A percentile compares a stretch with the other conserved stretches of the same genome.
These are phyloP conservation scores for Notolabrus celidotus DNA, from an alignment of 2,797 vertebrate genomes.

Conservation along the genomic window DNA sequence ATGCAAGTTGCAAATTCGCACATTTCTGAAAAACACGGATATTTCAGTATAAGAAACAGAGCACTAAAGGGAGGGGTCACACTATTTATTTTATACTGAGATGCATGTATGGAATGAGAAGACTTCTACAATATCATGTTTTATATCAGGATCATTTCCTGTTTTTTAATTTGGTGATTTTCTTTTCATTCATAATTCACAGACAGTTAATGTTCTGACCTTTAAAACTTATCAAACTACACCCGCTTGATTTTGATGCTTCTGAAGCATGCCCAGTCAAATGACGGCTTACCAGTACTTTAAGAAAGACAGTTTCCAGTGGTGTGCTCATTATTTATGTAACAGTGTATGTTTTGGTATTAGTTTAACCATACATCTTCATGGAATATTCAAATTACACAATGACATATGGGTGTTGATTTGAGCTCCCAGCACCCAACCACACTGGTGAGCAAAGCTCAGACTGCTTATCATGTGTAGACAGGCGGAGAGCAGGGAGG, in stretches of 20 bases:
- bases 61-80: not conserved
- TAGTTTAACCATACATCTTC: not conserved
- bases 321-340: not conserved
- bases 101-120: not conserved
- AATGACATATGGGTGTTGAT: conserved; percentile 15
- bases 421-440: conserved; percentile 10
- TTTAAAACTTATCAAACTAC: too few species aligned
- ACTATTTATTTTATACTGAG: too few species aligned
- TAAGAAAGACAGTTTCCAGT: not conserved
- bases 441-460: conserved; percentile 8
- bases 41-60: conserved; percentile 12
- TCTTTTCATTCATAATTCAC: too few species aligned
- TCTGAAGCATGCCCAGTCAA: conserved; percentile 2
- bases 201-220: too few species aligned
- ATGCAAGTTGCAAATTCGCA: conserved; percentile 38
- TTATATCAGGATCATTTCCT: too few species aligned
- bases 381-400: conserved; percentile 22
- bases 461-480: conserved; percentile 47
- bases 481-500: conserved; percentile 39
- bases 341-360: not conserved
- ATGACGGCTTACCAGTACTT: not conserved
- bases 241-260: not conserved
- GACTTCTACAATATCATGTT: not conserved
- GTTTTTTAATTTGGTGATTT: too few species aligned
- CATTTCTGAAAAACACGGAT: not conserved